Evolutionary conservation across 2,888 invertebrate species (phyloP).

Genomic region (Drosophila setosimentum): DNA sequence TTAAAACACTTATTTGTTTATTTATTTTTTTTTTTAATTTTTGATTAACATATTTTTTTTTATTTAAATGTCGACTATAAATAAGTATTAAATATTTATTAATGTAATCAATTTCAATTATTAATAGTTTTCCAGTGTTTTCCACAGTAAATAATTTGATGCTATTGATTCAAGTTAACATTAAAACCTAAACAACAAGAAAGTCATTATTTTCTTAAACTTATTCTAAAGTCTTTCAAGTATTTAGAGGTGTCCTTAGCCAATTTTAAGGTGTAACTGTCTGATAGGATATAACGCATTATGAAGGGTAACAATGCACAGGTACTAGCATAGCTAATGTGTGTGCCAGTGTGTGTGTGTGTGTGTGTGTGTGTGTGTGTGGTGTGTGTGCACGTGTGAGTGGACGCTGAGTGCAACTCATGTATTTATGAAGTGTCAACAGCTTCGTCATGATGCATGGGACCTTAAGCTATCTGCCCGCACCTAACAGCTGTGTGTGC

Average conservation of each 20-base stretch:
- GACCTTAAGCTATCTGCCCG: slow-evolving; percentile 66
- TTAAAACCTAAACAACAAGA: not conserved
- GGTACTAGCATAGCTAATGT: slow-evolving; percentile 17
- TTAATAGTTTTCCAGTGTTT: not conserved
- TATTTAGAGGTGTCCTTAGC: not conserved
- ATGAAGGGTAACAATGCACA: slow-evolving; percentile 61
- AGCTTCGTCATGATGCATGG: slow-evolving; percentile 76
- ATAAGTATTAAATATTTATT: not conserved
- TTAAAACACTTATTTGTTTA: not conserved
- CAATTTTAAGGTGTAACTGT: not conserved
- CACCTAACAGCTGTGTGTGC: slow-evolving; percentile 20
- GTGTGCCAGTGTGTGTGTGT: slow-evolving; percentile 2
- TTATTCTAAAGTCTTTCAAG: not conserved
- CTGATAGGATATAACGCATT: slow-evolving; percentile 48
- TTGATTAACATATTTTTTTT: not conserved
- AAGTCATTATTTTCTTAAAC: not conserved
- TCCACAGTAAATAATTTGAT: not conserved
- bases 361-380: slow-evolving; percentile 24
- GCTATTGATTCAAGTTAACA: not conserved
- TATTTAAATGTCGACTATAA: not conserved
- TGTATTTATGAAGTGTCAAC: slow-evolving; percentile 79
- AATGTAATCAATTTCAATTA: not conserved
- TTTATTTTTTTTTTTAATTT: too few relatives aligned
- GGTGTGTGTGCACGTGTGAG: slow-evolving; percentile 30
- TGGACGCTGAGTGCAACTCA: slow-evolving; percentile 69